These are phyloP conservation scores for Microctonus brassicae DNA, from an alignment of 2,888 invertebrate species.

Conservation along the genomic window DNA sequence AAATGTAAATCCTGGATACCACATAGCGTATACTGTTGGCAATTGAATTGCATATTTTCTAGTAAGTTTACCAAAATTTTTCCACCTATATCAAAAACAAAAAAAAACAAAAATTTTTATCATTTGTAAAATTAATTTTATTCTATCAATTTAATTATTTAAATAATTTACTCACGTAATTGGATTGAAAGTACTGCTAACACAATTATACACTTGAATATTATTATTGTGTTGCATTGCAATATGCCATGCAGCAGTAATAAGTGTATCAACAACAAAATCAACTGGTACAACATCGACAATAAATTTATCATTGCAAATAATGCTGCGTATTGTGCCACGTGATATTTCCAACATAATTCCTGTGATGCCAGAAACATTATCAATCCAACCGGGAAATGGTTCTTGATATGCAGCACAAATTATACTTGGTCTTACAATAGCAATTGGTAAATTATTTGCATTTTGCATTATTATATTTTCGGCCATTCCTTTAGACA, in stretches of 20 bases:
- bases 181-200: constrained; percentile 88
- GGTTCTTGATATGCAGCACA: constrained; percentile 84
- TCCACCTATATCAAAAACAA: constrained; percentile 82
- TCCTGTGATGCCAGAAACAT: constrained; percentile 93
- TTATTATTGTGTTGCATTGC: constrained; percentile 70
- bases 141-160: too few relatives aligned
- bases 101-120: not conserved
- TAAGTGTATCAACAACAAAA: constrained; percentile 88
- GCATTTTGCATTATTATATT: constrained; percentile 84
- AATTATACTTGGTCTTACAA: constrained; percentile 94
- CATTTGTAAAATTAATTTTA: not conserved
- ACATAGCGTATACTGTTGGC: constrained; percentile 87
- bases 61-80: constrained; percentile 80
- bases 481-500: constrained; percentile 96
- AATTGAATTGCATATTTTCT: constrained; percentile 82
- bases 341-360: constrained; percentile 84
- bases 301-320: constrained; percentile 80
- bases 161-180: constrained; percentile 69
- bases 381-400: constrained; percentile 96
- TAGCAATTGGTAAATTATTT: constrained; percentile 88
- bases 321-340: constrained; percentile 86
- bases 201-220: constrained; percentile 90
- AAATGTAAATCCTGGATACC: constrained; percentile 86
- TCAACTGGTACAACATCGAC: constrained; percentile 95
- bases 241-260: constrained; percentile 86